Conservation (phyloP, 2,888 invertebrate genomes). For the Chromoteleia sp. region DNA sequence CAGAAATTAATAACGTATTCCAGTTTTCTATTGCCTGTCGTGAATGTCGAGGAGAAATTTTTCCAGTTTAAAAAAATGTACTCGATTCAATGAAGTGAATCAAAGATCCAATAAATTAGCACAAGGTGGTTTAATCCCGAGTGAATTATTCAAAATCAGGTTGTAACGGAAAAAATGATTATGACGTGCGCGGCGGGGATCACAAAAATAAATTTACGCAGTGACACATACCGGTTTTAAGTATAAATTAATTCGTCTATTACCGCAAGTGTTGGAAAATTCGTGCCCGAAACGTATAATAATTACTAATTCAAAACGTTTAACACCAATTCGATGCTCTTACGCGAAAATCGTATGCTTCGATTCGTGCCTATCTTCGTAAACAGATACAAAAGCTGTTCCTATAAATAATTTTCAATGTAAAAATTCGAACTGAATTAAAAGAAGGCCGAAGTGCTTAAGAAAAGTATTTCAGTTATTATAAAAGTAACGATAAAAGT, state of each 20-base stretch:
- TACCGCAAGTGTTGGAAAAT: background rate
- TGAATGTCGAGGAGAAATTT: slow-evolving; percentile 54
- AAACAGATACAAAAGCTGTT: too few species aligned
- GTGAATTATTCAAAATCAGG: slow-evolving; percentile 35
- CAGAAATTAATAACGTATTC: slow-evolving; percentile 19
- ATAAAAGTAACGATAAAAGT: too few species aligned
- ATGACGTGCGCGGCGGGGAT: background rate
- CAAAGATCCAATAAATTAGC: slow-evolving; percentile 36
- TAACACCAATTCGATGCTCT: background rate
- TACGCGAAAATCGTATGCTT: too few species aligned
- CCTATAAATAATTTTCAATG: too few species aligned
- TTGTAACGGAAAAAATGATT: slow-evolving; percentile 20
- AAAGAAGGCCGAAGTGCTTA: too few species aligned
- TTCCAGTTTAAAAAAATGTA: slow-evolving; percentile 48
- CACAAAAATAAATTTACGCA: slow-evolving; percentile 3
- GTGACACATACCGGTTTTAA: background rate
- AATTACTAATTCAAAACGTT: background rate
- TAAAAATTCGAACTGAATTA: too few species aligned
- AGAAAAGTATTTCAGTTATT: too few species aligned
- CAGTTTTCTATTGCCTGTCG: slow-evolving; percentile 11
- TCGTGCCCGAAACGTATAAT: too few species aligned
- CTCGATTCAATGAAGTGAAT: slow-evolving; percentile 58
- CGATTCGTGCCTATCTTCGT: too few species aligned
- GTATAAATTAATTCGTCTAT: background rate
- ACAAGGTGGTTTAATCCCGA: slow-evolving; percentile 3